These are phyloP conservation scores for Neoscelio sp. DNA, from an alignment of 2,888 invertebrate species.

Conservation along the genomic window DNA sequence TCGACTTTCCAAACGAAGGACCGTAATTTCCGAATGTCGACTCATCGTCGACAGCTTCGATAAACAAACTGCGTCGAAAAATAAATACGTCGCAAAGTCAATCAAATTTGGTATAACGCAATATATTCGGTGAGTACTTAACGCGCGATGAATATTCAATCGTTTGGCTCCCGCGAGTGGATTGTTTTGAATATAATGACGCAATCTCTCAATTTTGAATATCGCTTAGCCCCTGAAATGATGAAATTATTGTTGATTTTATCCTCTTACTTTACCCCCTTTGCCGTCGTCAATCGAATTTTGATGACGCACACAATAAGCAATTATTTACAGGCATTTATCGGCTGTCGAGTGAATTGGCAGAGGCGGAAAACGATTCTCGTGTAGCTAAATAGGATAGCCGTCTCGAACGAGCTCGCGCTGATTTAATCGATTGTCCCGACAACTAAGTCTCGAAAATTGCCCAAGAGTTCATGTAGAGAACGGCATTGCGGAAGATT, in stretches of 20 bases:
- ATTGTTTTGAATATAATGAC: conserved; percentile 5
- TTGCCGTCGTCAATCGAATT: conserved; percentile 29
- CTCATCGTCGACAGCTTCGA: too few relatives aligned
- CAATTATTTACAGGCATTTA: conserved; percentile 68
- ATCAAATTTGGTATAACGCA: neutral
- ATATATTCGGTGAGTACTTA: neutral
- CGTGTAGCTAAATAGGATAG: conserved; percentile 67
- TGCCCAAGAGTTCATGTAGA: conserved; percentile 55
- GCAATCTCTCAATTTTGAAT: conserved; percentile 24
- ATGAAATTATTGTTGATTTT: conserved; percentile 48
- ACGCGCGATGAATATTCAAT: conserved; percentile 24
- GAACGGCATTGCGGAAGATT: conserved; percentile 43
- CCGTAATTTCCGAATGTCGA: too few relatives aligned
- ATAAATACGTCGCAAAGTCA: too few relatives aligned
- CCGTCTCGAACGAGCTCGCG: conserved; percentile 62
- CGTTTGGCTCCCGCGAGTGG: neutral
- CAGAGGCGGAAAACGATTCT: conserved; percentile 66
- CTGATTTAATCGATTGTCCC: conserved; percentile 67
- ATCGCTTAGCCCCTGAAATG: conserved; percentile 17
- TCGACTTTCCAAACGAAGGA: too few relatives aligned
- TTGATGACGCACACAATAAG: conserved; percentile 58
- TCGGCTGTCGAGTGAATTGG: conserved; percentile 64
- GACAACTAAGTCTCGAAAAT: conserved; percentile 65
- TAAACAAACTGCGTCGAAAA: too few relatives aligned
- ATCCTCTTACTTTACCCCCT: conserved; percentile 22